Evolutionary conservation across 2,113 vertebrate genomes (phyloP).

Genomic region (Trogon surrucura): DNA sequence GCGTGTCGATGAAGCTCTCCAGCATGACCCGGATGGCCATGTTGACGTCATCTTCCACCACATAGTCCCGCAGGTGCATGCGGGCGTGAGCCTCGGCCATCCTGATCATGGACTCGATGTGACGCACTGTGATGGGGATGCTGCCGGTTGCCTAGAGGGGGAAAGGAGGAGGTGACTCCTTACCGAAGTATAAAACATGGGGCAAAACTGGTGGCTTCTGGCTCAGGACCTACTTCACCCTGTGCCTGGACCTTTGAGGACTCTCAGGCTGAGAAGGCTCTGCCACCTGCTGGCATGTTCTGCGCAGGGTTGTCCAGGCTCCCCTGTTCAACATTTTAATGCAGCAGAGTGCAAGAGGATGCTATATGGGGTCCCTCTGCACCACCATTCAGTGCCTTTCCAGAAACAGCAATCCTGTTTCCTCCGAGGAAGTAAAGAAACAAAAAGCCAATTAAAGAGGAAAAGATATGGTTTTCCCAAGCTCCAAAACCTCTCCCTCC

Average conservation of each 20-base stretch:
- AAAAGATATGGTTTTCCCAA: neutral
- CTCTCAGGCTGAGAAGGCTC: neutral
- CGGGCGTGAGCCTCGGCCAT: conserved; percentile 97
- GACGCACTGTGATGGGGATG: conserved; percentile 96
- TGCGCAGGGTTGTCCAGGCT: neutral
- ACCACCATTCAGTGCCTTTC: neutral
- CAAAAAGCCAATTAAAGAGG: neutral
- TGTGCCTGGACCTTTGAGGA: neutral
- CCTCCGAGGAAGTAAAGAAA: neutral
- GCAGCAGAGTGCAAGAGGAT: neutral
- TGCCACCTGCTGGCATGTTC: conserved; percentile 40
- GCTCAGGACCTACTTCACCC: neutral
- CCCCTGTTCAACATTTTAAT: neutral
- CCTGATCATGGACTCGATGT: conserved; percentile 98
- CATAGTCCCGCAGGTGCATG: conserved; percentile 94
- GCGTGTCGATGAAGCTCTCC: conserved; percentile 98
- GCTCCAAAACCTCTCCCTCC: neutral
- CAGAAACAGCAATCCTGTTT: neutral
- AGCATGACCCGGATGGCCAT: conserved; percentile 99
- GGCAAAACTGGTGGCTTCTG: neutral
- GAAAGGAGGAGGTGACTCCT: neutral
- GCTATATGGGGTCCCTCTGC: neutral
- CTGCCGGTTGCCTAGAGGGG: conserved; percentile 91
- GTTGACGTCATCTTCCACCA: conserved; percentile 95
- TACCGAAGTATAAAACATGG: neutral